Conservation (phyloP, 2,888 invertebrate genomes). For the Melieria picta region DNA sequence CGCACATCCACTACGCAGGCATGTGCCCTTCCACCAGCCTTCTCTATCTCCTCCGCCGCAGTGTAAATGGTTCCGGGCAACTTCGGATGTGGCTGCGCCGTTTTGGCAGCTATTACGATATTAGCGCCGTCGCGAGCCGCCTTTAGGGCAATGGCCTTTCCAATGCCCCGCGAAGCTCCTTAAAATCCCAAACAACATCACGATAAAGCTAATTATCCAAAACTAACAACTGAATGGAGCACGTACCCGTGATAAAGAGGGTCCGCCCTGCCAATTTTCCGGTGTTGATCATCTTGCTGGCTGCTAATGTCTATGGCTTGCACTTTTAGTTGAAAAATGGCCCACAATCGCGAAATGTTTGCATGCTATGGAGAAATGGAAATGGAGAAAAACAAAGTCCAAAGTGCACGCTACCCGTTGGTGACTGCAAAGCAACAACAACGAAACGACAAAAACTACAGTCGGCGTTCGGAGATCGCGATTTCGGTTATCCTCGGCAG, state of each 20-base stretch:
- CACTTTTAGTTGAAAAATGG: conserved; percentile 14
- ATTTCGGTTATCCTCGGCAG: too few relatives aligned
- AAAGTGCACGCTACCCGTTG: conserved; percentile 48
- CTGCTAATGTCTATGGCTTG: background rate
- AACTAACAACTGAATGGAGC: background rate
- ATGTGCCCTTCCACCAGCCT: conserved; percentile 80
- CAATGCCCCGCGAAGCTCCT: conserved; percentile 91
- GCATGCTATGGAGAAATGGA: conserved; percentile 5
- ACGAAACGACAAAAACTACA: background rate
- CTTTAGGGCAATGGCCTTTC: conserved; percentile 91
- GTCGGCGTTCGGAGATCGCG: too few relatives aligned
- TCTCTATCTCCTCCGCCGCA: conserved; percentile 87
- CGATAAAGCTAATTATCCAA: background rate
- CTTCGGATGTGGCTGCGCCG: conserved; percentile 77
- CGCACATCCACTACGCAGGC: conserved; percentile 87
- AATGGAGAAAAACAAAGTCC: conserved; percentile 53
- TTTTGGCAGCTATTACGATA: conserved; percentile 87
- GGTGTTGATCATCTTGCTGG: conserved; percentile 55
- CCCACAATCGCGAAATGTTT: background rate
- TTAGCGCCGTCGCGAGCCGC: conserved; percentile 89
- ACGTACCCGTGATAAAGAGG: conserved; percentile 86
- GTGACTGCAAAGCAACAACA: background rate
- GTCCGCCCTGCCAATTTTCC: conserved; percentile 83
- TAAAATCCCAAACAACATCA: background rate
- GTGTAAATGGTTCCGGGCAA: conserved; percentile 82